Evolutionary conservation across 2,113 vertebrate genomes (phyloP), one percentile per base, ranked within the genome.

Genomic region (Actenoides lindsayi): DNA sequence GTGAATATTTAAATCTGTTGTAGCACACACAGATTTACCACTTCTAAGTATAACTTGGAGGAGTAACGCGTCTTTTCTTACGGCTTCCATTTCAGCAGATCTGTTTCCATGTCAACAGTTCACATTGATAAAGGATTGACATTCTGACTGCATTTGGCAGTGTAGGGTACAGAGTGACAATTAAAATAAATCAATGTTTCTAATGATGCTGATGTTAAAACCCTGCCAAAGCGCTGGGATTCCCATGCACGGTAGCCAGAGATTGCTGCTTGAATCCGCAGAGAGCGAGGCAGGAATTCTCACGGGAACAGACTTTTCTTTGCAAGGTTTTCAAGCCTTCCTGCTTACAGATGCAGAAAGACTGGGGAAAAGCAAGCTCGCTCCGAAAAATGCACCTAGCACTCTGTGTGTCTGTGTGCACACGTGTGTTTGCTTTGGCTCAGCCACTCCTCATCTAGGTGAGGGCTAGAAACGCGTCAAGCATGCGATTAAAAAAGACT

Each of bases 61-160:
- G 69, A 96, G 78, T 93, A 93, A 83, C 92, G 77, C 51, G n/a
- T 93, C 77, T 85, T 95, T 97, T 95, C 59, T 84, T 73, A 31
- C 62, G 96, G 89, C 85, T 97, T 96, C 90, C 94, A 89, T 96
- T 97, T 96, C 93, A 96, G 94, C 83, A 94, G 96, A 93, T 95
- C 81, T 96, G 97, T 97, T 97, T 97, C 97, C 97, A 97, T 97
- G 97, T 97, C 97, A 97, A 97, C 97, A 97, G 97, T 93, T 88
- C 85, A 92, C 94, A 95, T 94, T 97, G 97, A 97, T 96, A 96
- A 97, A 92, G 91, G 97, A 97, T 97, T 97, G 96, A 97, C 97
- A 97, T 97, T 97, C 94, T 86, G 92, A 89, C 91, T 96, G 97
- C 96, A 93, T 96, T 97, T 96, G 94, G 92, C 94, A 94, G 83